A percentile compares a stretch with the other conserved stretches of the same genome.
Evolutionary conservation across 2,797 vertebrate species (phyloP).

Genomic region (Semotilus atromaculatus): DNA sequence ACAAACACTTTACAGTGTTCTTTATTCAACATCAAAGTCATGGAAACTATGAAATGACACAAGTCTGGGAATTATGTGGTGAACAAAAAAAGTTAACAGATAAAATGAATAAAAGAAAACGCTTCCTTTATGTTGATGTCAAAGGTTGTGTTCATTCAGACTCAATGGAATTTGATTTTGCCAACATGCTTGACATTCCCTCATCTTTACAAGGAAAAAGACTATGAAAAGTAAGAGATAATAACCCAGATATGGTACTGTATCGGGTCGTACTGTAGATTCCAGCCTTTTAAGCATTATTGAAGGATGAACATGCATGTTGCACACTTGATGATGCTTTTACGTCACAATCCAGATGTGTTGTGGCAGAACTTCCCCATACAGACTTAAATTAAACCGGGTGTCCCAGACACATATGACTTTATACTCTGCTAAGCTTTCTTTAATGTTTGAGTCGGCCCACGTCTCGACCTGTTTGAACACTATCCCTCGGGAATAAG

Average conservation of each 20-base stretch:
- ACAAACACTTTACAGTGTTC: too few relatives aligned
- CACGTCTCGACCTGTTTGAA: neutral
- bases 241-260: neutral
- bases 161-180: neutral
- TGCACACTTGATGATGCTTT: too few relatives aligned
- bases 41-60: neutral
- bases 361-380: too few relatives aligned
- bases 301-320: too few relatives aligned
- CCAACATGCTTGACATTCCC: neutral
- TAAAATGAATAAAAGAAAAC: neutral
- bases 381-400: too few relatives aligned
- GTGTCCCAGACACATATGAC: too few relatives aligned
- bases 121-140: neutral
- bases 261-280: too few relatives aligned
- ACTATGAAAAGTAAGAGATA: neutral
- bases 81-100: neutral
- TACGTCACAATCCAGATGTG: too few relatives aligned
- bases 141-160: neutral
- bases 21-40: too few relatives aligned
- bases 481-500: neutral
- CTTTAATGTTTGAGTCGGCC: neutral
- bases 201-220: too few relatives aligned
- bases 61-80: neutral
- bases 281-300: too few relatives aligned
- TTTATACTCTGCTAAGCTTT: too few relatives aligned